phyloP scores from a whole-genome alignment of 2,113 vertebrate species.

The Albula goreensis region DNA sequence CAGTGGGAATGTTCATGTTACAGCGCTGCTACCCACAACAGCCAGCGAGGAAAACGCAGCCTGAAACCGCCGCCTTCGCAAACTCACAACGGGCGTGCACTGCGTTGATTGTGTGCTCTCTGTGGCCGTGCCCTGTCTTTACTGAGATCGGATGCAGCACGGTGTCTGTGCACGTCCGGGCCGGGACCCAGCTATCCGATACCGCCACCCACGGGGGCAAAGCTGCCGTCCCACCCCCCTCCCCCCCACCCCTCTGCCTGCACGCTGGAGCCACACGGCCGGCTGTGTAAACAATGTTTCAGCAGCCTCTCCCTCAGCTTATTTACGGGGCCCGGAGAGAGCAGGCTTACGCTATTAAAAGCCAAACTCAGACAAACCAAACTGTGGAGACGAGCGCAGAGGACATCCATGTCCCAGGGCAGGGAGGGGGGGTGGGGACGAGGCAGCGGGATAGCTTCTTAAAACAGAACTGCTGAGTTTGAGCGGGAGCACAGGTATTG shows the following conservation, averaged over 20 bases:
- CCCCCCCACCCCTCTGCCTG: no score
- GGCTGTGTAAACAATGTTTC: slow-evolving; percentile 30
- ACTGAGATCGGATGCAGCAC: not conserved
- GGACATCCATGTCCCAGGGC: not conserved
- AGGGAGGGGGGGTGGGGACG: not conserved
- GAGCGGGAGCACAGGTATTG: not conserved
- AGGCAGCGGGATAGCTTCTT: not conserved
- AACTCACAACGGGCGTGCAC: not conserved
- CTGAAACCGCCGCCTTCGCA: not conserved
- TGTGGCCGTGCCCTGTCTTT: not conserved
- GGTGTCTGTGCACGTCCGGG: not conserved
- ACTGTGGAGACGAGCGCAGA: not conserved
- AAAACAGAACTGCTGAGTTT: not conserved
- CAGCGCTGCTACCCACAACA: not conserved
- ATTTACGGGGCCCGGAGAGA: slow-evolving; percentile 19
- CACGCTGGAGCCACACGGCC: not conserved
- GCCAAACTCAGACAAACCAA: slow-evolving; percentile 4
- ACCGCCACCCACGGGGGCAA: not conserved
- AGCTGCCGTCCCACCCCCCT: not conserved
- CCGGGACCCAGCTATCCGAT: slow-evolving; percentile 1
- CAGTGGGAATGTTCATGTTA: not conserved
- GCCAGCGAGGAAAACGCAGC: not conserved
- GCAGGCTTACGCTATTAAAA: slow-evolving; percentile 27
- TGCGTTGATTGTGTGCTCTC: not conserved
- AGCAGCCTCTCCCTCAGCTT: slow-evolving; percentile 16